Evolutionary conservation across 2,888 invertebrate species (phyloP), one percentile per base, ranked within the genome.

Genomic region (Theretra japonica): DNA sequence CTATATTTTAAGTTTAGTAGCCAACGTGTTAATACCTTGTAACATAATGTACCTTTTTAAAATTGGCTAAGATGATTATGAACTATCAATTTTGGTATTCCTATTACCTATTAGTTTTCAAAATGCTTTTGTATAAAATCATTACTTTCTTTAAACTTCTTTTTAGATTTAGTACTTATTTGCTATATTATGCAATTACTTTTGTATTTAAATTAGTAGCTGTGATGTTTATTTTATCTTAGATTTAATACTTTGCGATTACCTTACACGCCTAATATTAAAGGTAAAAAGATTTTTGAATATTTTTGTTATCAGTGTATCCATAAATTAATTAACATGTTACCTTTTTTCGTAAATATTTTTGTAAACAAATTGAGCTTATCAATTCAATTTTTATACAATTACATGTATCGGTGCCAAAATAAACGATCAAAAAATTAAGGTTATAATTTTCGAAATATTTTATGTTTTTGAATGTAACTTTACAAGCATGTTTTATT

Each of bases 181-280:
- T 53, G 68, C 53, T 68, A 50, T 75, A n/a, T n/a, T n/a, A 69
- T 59, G 68, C 69, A 76, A 76, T 76, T 73, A 76, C 30, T 69
- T 59, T 72, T 73, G 74, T 59, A 71, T 74, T 72, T 77, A 76
- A 76, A 70, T 71, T 73, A 77, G 79, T 82, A 77, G 76, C 82
- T 85, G 83, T 86, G 83, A 84, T 86, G 79, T 84, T 79, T 74
- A 75, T 75, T 76, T 82, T 77, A 76, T 73, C 69, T 78, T 70
- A 74, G 71, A 73, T 76, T 72, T 74, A 72, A 76, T 71, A 33
- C 60, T 65, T 41, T 48, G 17, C 65, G 15, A 23, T 21, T 62
- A 21, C n/a, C 19, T 4, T 48, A 65, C 41, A 48, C 41, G 23
- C 23, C 23, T 65, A 48, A 48, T 65, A 28, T 25, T 28, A 60